phyloP scores from a whole-genome alignment of 2,888 invertebrate species.

The Pachliopta kotzebuea region DNA sequence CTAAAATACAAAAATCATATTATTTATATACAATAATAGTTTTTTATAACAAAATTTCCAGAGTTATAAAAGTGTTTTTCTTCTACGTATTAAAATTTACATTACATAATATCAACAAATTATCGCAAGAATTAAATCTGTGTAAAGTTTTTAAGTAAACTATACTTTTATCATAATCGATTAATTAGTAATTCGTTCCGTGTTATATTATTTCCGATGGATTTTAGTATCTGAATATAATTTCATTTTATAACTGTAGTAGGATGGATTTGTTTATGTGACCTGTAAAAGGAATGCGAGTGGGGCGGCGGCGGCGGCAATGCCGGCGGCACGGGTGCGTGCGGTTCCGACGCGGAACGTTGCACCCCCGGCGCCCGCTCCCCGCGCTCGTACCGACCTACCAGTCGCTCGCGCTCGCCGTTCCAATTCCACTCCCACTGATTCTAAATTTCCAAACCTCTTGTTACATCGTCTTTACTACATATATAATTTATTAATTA shows the following conservation, averaged over 20 bases:
- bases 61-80: too few species aligned
- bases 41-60: too few species aligned
- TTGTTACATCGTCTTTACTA: neutral
- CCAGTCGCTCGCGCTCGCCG: conserved; percentile 47
- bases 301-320: conserved; percentile 77
- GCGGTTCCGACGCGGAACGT: conserved; percentile 82
- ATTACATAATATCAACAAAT: too few species aligned
- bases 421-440: conserved; percentile 75
- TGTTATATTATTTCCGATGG: neutral
- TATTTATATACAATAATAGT: too few species aligned
- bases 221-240: neutral
- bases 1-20: neutral
- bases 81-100: too few species aligned
- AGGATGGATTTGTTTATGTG: neutral
- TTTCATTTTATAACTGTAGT: neutral
- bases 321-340: conserved; percentile 76
- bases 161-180: too few species aligned
- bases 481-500: neutral
- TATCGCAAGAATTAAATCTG: too few species aligned
- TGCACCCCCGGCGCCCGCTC: conserved; percentile 78
- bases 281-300: conserved; percentile 77
- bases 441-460: conserved; percentile 28
- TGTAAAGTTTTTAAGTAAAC: too few species aligned
- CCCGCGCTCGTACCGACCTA: conserved; percentile 45
- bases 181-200: too few species aligned